A percentile compares a stretch with the other conserved stretches of the same genome.
Evolutionary conservation across 1,140 invertebrate species (phyloP).

Genomic region (Drusus annulatus): DNA sequence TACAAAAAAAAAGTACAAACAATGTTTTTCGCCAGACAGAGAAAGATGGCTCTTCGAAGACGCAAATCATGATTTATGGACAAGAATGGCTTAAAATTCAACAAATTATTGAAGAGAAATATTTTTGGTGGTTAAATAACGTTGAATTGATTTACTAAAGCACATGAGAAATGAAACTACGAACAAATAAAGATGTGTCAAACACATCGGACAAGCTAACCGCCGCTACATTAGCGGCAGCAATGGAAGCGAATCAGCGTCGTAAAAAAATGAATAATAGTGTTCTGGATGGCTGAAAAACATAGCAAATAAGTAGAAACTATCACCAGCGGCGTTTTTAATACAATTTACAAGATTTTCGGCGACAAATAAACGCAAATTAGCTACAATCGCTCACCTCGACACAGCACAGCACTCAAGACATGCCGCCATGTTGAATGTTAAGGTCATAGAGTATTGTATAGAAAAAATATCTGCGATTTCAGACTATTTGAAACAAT

Average conservation of each 20-base stretch:
- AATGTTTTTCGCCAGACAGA: neutral
- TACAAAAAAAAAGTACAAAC: neutral
- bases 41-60: neutral
- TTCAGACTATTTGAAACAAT: no score
- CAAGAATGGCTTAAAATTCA: neutral
- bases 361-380: neutral
- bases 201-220: constrained; percentile 9
- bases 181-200: constrained; percentile 24
- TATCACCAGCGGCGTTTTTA: neutral
- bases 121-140: neutral
- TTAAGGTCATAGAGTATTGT: constrained; percentile 54
- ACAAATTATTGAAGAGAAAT: neutral
- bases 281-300: neutral
- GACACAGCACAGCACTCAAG: constrained; percentile 94
- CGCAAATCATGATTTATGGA: neutral
- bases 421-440: constrained; percentile 93
- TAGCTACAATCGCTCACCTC: constrained; percentile 73
- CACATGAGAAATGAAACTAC: constrained; percentile 1
- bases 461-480: neutral
- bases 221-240: constrained; percentile 14
- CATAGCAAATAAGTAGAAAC: neutral
- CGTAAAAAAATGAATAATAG: neutral
- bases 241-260: constrained; percentile 15
- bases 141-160: neutral
- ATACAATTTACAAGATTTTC: neutral